Evolutionary conservation across 2,113 vertebrate genomes (phyloP).

Genomic region (Mohoua ochrocephala): DNA sequence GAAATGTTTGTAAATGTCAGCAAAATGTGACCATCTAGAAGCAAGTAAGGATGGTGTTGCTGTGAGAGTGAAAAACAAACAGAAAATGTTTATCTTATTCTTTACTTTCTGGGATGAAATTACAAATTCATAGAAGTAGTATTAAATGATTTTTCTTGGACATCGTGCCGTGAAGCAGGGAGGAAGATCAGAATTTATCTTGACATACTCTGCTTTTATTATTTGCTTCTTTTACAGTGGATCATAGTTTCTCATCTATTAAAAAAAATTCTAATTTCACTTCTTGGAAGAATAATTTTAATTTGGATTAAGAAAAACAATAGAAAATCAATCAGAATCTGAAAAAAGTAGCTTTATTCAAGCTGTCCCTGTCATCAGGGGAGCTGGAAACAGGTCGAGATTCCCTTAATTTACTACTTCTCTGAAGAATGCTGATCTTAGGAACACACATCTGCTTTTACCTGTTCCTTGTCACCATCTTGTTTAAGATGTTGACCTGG

Average conservation of each 20-base stretch:
- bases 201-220: constrained; percentile 14
- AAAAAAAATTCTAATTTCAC: not conserved
- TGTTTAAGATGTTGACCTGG: not conserved
- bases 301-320: not conserved
- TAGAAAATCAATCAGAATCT: not conserved
- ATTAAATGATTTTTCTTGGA: constrained; percentile 60
- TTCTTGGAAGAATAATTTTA: not conserved
- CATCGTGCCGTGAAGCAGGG: not conserved
- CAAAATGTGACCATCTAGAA: constrained; percentile 79
- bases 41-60: constrained; percentile 65
- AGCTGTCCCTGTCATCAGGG: not conserved
- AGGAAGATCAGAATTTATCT: constrained; percentile 20
- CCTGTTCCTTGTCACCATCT: not conserved
- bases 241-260: not conserved
- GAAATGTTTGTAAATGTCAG: constrained; percentile 85
- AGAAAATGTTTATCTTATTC: constrained; percentile 74
- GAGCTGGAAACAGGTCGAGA: not conserved
- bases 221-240: not conserved
- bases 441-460: not conserved
- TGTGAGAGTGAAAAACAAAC: constrained; percentile 73
- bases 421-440: not conserved
- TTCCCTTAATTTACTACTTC: not conserved
- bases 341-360: not conserved
- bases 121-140: constrained; percentile 66
- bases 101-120: constrained; percentile 67